These are phyloP conservation scores for Neotoxoptera formosana DNA, from an alignment of 1,140 invertebrate genomes.

Conservation along the genomic window DNA sequence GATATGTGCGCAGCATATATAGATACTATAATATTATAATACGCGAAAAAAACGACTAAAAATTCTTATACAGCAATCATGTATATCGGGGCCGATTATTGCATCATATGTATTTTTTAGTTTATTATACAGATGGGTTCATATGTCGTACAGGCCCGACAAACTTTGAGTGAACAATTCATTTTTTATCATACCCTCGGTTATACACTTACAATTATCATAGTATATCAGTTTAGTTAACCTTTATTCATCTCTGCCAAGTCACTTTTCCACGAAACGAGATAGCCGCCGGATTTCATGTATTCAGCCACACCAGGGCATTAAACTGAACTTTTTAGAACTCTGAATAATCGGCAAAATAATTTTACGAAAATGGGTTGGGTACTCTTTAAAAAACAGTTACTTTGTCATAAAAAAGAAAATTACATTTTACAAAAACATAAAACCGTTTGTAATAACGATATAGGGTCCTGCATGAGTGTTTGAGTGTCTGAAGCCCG, in stretches of 20 bases:
- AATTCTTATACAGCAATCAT: not conserved
- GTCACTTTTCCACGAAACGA: no score
- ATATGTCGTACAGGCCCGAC: not conserved
- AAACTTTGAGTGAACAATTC: not conserved
- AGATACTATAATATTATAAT: not conserved
- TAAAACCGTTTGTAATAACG: conserved; percentile 1
- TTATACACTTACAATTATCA: not conserved
- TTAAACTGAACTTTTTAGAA: not conserved
- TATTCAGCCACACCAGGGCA: not conserved
- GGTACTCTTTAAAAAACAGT: not conserved
- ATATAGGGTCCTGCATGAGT: not conserved
- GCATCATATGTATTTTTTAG: not conserved
- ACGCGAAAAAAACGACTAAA: not conserved
- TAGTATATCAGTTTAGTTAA: not conserved
- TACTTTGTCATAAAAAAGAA: not conserved
- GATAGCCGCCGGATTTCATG: not conserved
- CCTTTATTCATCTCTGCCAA: not conserved
- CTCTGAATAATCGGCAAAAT: not conserved
- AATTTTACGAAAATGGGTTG: not conserved
- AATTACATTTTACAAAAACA: not conserved
- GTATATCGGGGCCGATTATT: not conserved
- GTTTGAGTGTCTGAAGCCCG: not conserved
- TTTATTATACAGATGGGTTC: not conserved
- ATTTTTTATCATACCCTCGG: not conserved
- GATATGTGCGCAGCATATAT: not conserved